These are phyloP conservation scores for Tetranychus piercei DNA, from an alignment of 2,888 invertebrate genomes.

Conservation along the genomic window DNA sequence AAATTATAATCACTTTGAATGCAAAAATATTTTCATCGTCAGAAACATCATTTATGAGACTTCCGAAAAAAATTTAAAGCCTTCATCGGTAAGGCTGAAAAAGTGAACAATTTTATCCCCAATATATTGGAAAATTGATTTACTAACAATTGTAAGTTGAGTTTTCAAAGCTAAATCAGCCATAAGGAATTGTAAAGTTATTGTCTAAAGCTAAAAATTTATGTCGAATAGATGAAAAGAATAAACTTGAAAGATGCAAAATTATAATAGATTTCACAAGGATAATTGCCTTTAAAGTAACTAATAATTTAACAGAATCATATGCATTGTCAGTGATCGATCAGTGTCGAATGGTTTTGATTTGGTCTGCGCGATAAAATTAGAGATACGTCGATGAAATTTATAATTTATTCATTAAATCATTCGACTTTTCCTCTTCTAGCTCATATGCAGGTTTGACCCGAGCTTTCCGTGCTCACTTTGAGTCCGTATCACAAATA, in stretches of 20 bases:
- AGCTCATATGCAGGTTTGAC: background rate
- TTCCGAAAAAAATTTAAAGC: slow-evolving; percentile 65
- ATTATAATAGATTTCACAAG: too few relatives aligned
- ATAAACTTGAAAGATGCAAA: background rate
- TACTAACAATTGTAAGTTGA: slow-evolving; percentile 51
- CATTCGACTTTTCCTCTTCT: background rate
- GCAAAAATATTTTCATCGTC: slow-evolving; percentile 48
- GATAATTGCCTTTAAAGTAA: too few relatives aligned
- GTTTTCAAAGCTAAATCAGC: slow-evolving; percentile 35
- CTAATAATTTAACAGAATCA: too few relatives aligned
- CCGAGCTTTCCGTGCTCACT: too few relatives aligned
- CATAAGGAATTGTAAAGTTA: slow-evolving; percentile 36
- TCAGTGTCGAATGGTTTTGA: too few relatives aligned
- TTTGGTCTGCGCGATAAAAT: background rate
- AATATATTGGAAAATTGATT: slow-evolving; percentile 48
- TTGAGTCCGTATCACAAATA: too few relatives aligned
- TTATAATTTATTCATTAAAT: background rate
- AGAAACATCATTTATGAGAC: slow-evolving; percentile 27
- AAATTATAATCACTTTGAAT: slow-evolving; percentile 46
- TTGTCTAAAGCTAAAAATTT: slow-evolving; percentile 31
- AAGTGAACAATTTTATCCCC: slow-evolving; percentile 51
- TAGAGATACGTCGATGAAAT: background rate
- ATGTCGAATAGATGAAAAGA: background rate
- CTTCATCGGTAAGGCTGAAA: slow-evolving; percentile 54
- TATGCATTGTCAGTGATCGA: too few relatives aligned